Evolutionary conservation across 2,797 vertebrate genomes (phyloP).

Genomic region (Gambelia wislizenii): DNA sequence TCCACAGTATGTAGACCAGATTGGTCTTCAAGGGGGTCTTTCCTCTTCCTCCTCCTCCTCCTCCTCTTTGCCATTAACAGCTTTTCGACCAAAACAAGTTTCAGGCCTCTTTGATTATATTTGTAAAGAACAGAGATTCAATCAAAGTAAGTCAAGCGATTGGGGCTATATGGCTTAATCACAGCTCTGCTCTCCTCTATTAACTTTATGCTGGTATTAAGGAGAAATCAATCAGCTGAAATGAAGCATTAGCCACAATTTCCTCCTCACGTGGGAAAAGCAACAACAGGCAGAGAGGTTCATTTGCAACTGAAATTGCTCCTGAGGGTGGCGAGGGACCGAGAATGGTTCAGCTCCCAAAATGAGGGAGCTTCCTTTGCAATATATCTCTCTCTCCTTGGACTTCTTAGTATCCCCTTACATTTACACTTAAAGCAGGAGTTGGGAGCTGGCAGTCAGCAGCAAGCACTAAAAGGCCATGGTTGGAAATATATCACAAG

Average conservation of each 20-base stretch:
- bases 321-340: slow-evolving; percentile 27
- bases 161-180: slow-evolving; percentile 46
- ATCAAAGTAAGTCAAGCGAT: slow-evolving; percentile 36
- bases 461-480: neutral
- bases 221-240: slow-evolving; percentile 66
- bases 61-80: slow-evolving; percentile 2
- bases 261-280: slow-evolving; percentile 41
- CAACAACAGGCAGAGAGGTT: slow-evolving; percentile 1
- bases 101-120: slow-evolving; percentile 25
- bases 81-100: slow-evolving; percentile 2
- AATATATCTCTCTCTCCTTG: too few relatives aligned
- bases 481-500: neutral
- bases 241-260: slow-evolving; percentile 52
- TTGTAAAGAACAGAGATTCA: slow-evolving; percentile 16
- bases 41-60: neutral
- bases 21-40: neutral
- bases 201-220: slow-evolving; percentile 62
- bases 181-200: slow-evolving; percentile 44
- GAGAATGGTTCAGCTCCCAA: slow-evolving; percentile 11
- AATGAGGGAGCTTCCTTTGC: slow-evolving; percentile 44
- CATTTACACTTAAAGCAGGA: neutral
- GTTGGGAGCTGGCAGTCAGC: neutral
- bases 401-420: neutral
- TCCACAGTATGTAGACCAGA: neutral
- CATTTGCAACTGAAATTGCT: slow-evolving; percentile 34